phyloP scores from a whole-genome alignment of 37 sponge, comb jelly and placozoan genomes.

The Aphrocallistes beatrix region DNA sequence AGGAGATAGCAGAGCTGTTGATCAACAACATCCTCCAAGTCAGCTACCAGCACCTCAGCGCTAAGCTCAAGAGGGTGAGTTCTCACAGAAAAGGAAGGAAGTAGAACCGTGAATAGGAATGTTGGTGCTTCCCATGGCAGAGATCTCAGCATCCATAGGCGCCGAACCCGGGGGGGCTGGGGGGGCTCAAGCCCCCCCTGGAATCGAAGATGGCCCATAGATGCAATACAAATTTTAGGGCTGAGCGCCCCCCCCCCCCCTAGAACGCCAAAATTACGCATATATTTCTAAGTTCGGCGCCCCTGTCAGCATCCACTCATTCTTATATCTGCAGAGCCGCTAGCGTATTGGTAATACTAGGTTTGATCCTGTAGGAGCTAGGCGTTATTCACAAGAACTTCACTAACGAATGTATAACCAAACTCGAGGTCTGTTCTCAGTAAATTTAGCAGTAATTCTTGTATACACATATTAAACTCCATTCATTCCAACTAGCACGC shows the following conservation, averaged over 20 bases:
- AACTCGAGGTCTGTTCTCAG: neutral
- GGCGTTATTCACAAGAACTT: conserved; percentile 18
- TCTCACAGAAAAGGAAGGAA: too few species aligned
- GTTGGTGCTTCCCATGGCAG: too few species aligned
- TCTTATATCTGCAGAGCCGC: neutral
- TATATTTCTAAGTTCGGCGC: too few species aligned
- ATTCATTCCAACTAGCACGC: conserved; percentile 3
- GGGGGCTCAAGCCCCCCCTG: too few species aligned
- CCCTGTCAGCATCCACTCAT: neutral
- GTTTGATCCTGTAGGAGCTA: neutral
- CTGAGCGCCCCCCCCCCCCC: too few species aligned
- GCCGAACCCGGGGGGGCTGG: too few species aligned
- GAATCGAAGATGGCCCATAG: too few species aligned
- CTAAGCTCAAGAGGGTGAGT: conserved; percentile 54
- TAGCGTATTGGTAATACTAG: neutral
- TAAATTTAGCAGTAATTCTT: neutral
- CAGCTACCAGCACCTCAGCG: conserved; percentile 45
- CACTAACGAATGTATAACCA: neutral
- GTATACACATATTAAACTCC: neutral
- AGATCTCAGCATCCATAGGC: too few species aligned
- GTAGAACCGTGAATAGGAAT: too few species aligned
- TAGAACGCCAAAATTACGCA: too few species aligned
- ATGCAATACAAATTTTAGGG: too few species aligned
- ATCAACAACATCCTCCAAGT: conserved; percentile 55
- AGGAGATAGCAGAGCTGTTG: conserved; percentile 46